phyloP scores from a whole-genome alignment of 2,113 vertebrate species.

The Canis aureus region DNA sequence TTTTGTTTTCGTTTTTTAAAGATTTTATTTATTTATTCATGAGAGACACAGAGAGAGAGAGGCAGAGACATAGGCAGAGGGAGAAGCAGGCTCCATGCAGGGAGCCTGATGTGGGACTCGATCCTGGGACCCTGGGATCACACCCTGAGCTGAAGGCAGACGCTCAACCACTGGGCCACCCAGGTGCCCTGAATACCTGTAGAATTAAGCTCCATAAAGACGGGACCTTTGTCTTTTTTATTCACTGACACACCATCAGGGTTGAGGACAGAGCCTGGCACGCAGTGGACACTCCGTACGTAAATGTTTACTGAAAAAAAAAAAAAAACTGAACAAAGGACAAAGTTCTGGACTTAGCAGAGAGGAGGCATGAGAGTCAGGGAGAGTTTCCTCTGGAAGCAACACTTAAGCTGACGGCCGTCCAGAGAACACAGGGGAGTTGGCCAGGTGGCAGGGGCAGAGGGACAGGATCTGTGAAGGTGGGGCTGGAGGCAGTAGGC shows the following conservation, averaged over 20 bases:
- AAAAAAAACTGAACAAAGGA: conserved; percentile 16
- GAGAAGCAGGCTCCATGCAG: too few species aligned
- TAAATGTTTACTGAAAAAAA: not conserved
- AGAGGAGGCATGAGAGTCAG: not conserved
- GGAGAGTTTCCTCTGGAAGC: conserved; percentile 23
- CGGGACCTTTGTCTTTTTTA: not conserved
- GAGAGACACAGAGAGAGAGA: too few species aligned
- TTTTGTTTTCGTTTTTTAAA: too few species aligned
- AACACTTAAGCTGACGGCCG: not conserved
- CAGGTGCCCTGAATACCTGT: not conserved
- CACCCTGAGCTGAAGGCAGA: too few species aligned
- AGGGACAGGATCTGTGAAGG: not conserved
- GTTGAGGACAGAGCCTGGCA: not conserved
- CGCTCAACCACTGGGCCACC: too few species aligned
- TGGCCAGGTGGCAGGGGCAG: not conserved
- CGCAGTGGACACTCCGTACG: not conserved
- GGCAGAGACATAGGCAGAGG: too few species aligned
- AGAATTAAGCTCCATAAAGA: not conserved
- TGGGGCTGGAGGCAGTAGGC: not conserved
- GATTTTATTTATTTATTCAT: too few species aligned
- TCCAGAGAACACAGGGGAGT: not conserved
- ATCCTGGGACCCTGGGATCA: too few species aligned
- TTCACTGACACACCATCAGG: not conserved
- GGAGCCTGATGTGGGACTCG: too few species aligned
- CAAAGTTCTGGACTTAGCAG: not conserved